Evolutionary conservation across 1,140 invertebrate species (phyloP), one percentile per base, ranked within the genome.

Genomic region (Lithobius niger): DNA sequence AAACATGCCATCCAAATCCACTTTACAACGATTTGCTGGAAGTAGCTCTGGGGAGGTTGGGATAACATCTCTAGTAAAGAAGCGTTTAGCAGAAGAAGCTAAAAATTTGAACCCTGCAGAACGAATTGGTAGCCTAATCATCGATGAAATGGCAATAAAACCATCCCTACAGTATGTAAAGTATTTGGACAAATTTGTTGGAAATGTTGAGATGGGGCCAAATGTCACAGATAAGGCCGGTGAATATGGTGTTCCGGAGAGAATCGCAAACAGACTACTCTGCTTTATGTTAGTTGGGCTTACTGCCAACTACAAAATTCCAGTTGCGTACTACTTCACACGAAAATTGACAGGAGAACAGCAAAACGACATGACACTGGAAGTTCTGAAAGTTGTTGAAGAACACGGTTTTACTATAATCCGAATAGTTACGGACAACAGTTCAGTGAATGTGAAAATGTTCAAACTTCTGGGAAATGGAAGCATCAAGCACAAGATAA

Each of bases 271-370:
- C 10, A 31, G 49, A 10, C 15, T 51, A 4, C 49, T 51, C 4
- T 51, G 49, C 19, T 51, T 51, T 51, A 26, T 51, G 15, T 4
- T 51, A 4, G 10, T 10, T 31, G 49, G 49, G 16, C 49, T 51
- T 13, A 15, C 49, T 15, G 27, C 15, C 6, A 10, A 4, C 10
- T 54, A 54, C 19, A 43, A 31, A 27, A 55, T 57, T 16, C 56
- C 56, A 25, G 56, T 57, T 1, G 56, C 52, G 19, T 56, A 55
- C 25, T 57, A 54, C 36, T 57, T 57, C 42, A 55, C 56, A 3
- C 19, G 15, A 22, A 21, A 55, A 45, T 27, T 57, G n/a, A 21
- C 16, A 18, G 56, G 22, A 57, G 6, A 27, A 1, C 25, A 54
- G 6, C 26, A 54, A 3, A 21, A 1, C 36, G n/a, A 16, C 13